These are phyloP conservation scores for Malacosoma neustria DNA, from an alignment of 2,888 invertebrate genomes.

Conservation along the genomic window DNA sequence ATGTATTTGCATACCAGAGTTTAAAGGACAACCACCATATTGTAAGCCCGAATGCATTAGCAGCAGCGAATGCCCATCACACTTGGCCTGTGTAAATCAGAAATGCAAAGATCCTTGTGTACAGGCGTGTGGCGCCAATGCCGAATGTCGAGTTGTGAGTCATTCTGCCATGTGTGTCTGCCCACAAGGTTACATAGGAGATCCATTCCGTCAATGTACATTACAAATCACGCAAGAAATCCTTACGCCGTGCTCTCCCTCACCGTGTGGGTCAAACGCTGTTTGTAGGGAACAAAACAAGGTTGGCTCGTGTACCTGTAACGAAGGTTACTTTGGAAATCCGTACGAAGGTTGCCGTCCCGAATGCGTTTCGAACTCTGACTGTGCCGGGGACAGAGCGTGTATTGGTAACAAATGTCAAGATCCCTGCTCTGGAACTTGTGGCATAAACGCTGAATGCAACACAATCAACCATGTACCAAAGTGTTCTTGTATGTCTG, in stretches of 20 bases:
- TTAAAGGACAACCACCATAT: slow-evolving; percentile 82
- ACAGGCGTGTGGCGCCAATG: slow-evolving; percentile 81
- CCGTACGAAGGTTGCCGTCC: slow-evolving; percentile 86
- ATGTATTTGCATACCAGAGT: slow-evolving; percentile 82
- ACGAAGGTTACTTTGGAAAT: slow-evolving; percentile 82
- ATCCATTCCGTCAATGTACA: slow-evolving; percentile 77
- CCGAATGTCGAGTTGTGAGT: slow-evolving; percentile 83
- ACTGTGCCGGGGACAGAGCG: slow-evolving; percentile 81
- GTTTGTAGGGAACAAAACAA: slow-evolving; percentile 80
- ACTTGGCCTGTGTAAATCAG: slow-evolving; percentile 82
- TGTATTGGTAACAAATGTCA: slow-evolving; percentile 83
- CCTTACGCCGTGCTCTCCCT: slow-evolving; percentile 78
- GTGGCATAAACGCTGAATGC: slow-evolving; percentile 83
- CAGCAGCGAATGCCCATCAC: slow-evolving; percentile 82
- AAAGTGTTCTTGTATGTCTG: slow-evolving; percentile 77
- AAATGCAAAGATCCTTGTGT: slow-evolving; percentile 85
- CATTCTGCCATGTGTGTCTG: slow-evolving; percentile 88
- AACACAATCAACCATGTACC: slow-evolving; percentile 82
- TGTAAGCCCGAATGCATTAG: slow-evolving; percentile 87
- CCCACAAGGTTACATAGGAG: slow-evolving; percentile 75
- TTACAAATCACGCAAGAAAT: slow-evolving; percentile 61
- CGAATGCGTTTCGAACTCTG: slow-evolving; percentile 82
- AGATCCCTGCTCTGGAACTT: slow-evolving; percentile 84
- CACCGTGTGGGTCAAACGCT: slow-evolving; percentile 83
- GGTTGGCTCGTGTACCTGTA: slow-evolving; percentile 81